Evolutionary conservation across 2,888 invertebrate species (phyloP).

Genomic region (Eupsilia transversa): DNA sequence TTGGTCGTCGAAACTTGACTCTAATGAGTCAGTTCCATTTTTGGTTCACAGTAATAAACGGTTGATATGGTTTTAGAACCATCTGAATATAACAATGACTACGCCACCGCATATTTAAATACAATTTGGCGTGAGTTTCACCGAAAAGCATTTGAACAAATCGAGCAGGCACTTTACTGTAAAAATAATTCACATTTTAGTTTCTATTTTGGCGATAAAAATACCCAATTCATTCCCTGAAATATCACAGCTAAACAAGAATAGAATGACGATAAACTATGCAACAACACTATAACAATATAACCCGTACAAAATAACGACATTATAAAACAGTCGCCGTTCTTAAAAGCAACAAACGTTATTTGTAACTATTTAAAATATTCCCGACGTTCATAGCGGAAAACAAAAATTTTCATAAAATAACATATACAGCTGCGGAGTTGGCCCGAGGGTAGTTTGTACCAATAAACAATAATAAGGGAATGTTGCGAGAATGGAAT

Average conservation of each 20-base stretch:
- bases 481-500: constrained; percentile 78
- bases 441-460: constrained; percentile 67
- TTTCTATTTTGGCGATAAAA: neutral
- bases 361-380: constrained; percentile 70
- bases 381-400: constrained; percentile 65
- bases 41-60: neutral
- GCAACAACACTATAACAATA: constrained; percentile 3
- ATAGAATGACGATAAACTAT: neutral
- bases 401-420: constrained; percentile 76
- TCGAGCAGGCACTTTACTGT: neutral
- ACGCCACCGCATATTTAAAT: neutral
- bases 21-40: neutral
- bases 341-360: constrained; percentile 61
- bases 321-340: constrained; percentile 50
- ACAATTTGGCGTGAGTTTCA: neutral
- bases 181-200: neutral
- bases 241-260: neutral
- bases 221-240: neutral
- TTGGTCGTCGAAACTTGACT: neutral
- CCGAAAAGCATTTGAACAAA: neutral
- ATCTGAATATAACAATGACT: neutral
- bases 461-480: constrained; percentile 81
- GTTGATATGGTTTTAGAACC: neutral
- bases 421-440: constrained; percentile 59
- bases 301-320: neutral